These are phyloP conservation scores for Tragelaphus imberbis DNA, from an alignment of 2,113 vertebrate species.

Conservation along the genomic window DNA sequence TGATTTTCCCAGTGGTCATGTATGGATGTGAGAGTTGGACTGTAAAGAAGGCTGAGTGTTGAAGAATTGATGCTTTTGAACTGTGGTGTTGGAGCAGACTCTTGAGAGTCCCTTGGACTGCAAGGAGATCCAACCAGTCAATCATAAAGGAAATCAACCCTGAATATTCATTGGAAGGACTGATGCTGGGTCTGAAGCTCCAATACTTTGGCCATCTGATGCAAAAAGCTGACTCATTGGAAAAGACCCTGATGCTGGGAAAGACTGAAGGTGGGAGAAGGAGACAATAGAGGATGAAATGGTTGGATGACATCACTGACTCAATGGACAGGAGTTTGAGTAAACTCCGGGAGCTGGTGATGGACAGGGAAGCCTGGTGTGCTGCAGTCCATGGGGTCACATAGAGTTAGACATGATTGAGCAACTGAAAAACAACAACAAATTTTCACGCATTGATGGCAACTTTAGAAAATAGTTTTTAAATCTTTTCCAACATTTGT, in stretches of 20 bases:
- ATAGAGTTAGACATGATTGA: not conserved
- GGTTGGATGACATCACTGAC: not conserved
- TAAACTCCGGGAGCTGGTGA: not conserved
- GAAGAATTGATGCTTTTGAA: not conserved
- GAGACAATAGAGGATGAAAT: not conserved
- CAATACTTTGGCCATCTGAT: not conserved
- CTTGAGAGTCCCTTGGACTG: not conserved
- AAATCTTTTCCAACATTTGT: not conserved
- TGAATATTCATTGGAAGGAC: not conserved
- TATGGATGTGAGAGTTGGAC: not conserved
- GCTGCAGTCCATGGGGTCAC: not conserved
- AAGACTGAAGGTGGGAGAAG: not conserved
- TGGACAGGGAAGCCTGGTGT: not conserved
- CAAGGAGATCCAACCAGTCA: not conserved
- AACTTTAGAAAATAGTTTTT: not conserved
- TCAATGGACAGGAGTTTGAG: not conserved
- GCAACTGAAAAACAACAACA: not conserved
- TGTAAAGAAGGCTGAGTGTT: not conserved
- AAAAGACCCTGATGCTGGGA: not conserved
- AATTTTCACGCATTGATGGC: not conserved
- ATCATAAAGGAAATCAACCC: not conserved
- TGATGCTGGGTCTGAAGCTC: not conserved
- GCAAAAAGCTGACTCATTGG: not conserved
- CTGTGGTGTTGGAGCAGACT: not conserved
- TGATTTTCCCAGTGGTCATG: not conserved